Evolutionary conservation across 2,888 invertebrate genomes (phyloP), one percentile per base, ranked within the genome.

Genomic region (Cephonodes hylas): DNA sequence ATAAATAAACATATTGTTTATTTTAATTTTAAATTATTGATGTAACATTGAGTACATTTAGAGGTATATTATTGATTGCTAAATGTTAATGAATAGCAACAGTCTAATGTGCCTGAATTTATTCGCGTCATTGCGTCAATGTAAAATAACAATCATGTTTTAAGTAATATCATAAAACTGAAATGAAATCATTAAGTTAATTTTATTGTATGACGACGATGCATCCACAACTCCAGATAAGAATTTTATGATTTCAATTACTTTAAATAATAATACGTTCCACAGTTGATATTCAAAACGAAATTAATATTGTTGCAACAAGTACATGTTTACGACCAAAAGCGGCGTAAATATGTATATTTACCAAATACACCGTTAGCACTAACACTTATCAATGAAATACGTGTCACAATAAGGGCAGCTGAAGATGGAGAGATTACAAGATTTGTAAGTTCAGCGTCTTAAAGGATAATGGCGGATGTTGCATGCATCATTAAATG

Each of bases 121-220:
- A n/a, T n/a, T n/a, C n/a, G n/a, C n/a, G n/a, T n/a, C n/a, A n/a
- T n/a, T n/a, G n/a, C n/a, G n/a, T n/a, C n/a, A n/a, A n/a, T n/a
- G n/a, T n/a, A n/a, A n/a, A 38, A 5, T n/a, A 13, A 38, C n/a
- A 38, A 38, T n/a, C n/a, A n/a, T n/a, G n/a, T n/a, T 38, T 38
- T 53, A 53, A 31, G 18, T 3, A 3, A 8, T 53, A 22, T 13
- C 25, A 23, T 53, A 42, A 60, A 8, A 38, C 10, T 60, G 42
- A 53, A 60, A 53, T 42, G 13, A 23, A 60, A 42, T 60, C 42
- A 53, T 60, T 20, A 18, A 53, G 1, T 42, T 42, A 60, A n/a
- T 76, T 75, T 75, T 75, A 80, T 80, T 76, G 77, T 80, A 71
- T 66, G 80, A 80, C 83, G 79, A 75, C 79, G 76, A 77, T 69